Base-by-base conservation (phyloP, 2,888 invertebrate genomes). In the Schizaphis graminum region DNA sequence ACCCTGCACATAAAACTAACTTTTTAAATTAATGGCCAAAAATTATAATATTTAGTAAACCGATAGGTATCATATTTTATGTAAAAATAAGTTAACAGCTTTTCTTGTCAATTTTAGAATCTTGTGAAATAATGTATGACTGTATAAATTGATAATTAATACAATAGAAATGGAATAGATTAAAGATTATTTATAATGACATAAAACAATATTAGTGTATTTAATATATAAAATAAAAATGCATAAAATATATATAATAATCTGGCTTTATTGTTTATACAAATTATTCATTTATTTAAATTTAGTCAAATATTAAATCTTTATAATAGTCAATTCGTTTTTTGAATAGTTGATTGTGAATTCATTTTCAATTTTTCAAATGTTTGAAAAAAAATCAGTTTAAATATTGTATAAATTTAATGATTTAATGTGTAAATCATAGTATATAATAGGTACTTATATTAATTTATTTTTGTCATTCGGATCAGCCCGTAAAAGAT, bases 281-380 rank as follows among this genome's bases (percentile, higher is more conserved):
- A n/a, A 67, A n/a, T 67, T n/a, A 67, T 67, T n/a, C n/a, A 61
- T 89, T 61, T 89, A 61, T 89, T 89, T 61, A 61, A 89, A 61
- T 61, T 16, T 28, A 89, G 56, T n/a, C 67, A n/a, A 67, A 67
- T 26, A 89, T 56, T 57, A 41, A 26, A 89, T 28, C 26, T 57
- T 88, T 35, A 24, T n/a, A 53, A 88, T 56, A 24, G 53, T 88
- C 41, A 41, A 56, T 89, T 67, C 13, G 67, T 67, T 67, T 67
- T 57, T 61, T 67, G 1, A 13, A 13, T 49, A 4, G 16, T 67
- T n/a, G n/a, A n/a, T 67, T 67, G 67, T n/a, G 67, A 67, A 67
- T 67, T 67, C 13, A 53, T 56, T 89, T 35, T 89, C 3, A 28
- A 53, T 88, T 88, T 53, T 89, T 57, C 44, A 44, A 57, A 16